Base-by-base conservation (phyloP, 2,888 invertebrate species). In the Drosophila fulvimacula region DNA sequence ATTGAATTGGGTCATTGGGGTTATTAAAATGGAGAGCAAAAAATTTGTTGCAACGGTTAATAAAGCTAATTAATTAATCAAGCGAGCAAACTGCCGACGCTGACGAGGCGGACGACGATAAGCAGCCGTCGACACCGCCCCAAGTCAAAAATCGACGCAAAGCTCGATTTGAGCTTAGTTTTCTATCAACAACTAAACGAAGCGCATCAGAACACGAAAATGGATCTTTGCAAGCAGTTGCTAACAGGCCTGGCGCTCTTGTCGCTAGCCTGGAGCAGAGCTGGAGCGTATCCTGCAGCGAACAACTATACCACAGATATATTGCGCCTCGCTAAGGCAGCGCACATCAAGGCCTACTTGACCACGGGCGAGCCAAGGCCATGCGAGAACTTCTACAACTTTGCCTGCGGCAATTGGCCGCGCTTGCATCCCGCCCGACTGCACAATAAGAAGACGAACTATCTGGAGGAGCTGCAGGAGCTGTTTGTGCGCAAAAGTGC, bases 391-490 rank as follows among this genome's bases (percentile, higher is more conserved):
- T 92, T 92, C 42, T 92, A 92, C 52, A 81, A 88, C 52, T 92
- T 86, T 57, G 92, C 92, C 17, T 92, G 92, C 34, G 92, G 92
- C 42, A 91, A 87, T 24, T 92, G 92, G 92, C 62, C 79, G 0
- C 88, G 81, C 10, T 27, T 88, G 17, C 88, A 92, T 63, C 90
- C 90, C 2, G 82, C 91, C 0, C 68, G 58, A 0, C 41, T 75
- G 5, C 42, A 70, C 5, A 81, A 61, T 4, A 76, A 74, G 9
- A 79, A 85, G 41, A 91, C 90, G 34, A 82, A 88, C 32, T 88
- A 90, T 24, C 56, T 92, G 66, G 90, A 81, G 46, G 89, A 91
- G 46, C 66, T 92, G n/a, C 82, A 87, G 56, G 89, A 90, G 51
- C 61, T 89, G 11, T 91, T 90, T 17, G 78, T 84, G 19, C 80